Evolutionary conservation across 2,797 vertebrate genomes (phyloP), one percentile per base, ranked within the genome.

Genomic region (Euphonia xanthogaster): DNA sequence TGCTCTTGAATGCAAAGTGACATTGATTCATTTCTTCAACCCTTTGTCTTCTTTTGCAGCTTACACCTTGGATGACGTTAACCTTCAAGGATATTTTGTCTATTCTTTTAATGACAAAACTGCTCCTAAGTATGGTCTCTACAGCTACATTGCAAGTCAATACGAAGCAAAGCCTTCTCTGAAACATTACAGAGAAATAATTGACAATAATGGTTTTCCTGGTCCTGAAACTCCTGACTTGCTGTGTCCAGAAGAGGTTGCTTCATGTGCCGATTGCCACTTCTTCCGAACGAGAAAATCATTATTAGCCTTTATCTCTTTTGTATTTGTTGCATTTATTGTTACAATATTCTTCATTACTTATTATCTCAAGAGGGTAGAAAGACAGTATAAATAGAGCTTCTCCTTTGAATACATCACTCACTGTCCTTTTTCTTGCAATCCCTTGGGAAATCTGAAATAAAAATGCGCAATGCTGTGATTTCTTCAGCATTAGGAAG

Each of bases 71-170:
- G 99, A 99, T 63, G 98, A 98, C 0, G 97, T 99, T 44, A 99
- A 99, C 95, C 97, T 99, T 53, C 98, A 98, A 87, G 99, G 99
- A 31, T 99, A 99, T 98, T 99, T 99, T 91, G 98, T 98, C 15
- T 99, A 99, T 89, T 99, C 99, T 9, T 98, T 99, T 89, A 99
- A 95, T 10, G 99, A 99, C 97, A 98, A 98, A 66, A 97, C 98
- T 14, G 98, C 99, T 97, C 99, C 99, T 0, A 98, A 98, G 40
- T 99, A 99, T 12, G 99, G 99, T 54, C 93, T 99, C 91, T 99
- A 99, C 74, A 98, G 98, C 88, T 98, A 98, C 0, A 72, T 98
- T 45, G 98, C 98, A 23, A 98, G 98, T 31, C 99, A 98, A 10
- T 98, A 98, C 4, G 98, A 99, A 85, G 75, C 98, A 84, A 99